Conservation (phyloP, 2,888 invertebrate genomes). For the Yponomeuta sedellus region DNA sequence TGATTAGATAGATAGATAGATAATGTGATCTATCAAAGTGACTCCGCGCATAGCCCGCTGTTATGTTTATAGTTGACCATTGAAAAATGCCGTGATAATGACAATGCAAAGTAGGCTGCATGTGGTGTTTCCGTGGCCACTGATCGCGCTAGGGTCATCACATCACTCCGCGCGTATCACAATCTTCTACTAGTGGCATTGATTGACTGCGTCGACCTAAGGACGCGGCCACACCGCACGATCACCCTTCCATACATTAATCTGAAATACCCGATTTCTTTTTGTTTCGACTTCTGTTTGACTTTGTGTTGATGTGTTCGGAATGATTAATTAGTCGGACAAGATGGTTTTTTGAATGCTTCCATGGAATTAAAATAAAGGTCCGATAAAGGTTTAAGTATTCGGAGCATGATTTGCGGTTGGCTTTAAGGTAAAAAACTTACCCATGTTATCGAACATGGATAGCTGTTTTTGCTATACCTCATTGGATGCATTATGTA, state of each 20-base stretch:
- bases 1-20: too few species aligned
- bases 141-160: conserved; percentile 1
- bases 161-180: conserved; percentile 6
- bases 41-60: too few species aligned
- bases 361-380: not conserved
- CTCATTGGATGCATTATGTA: too few species aligned
- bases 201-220: conserved; percentile 12
- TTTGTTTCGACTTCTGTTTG: conserved; percentile 3
- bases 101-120: not conserved
- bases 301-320: conserved; percentile 1
- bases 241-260: not conserved
- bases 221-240: conserved; percentile 1
- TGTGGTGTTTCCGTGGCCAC: not conserved
- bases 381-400: not conserved
- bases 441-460: not conserved
- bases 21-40: too few species aligned
- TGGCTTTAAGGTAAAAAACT: not conserved
- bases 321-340: conserved; percentile 1
- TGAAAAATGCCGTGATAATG: not conserved
- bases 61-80: too few species aligned
- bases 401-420: not conserved
- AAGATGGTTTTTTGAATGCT: not conserved
- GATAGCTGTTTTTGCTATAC: too few species aligned
- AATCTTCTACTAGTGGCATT: conserved; percentile 12
- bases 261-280: not conserved